Conservation (phyloP, 37 sponge, comb jelly and placozoan genomes). For the Mnemiopsis leidyi region DNA sequence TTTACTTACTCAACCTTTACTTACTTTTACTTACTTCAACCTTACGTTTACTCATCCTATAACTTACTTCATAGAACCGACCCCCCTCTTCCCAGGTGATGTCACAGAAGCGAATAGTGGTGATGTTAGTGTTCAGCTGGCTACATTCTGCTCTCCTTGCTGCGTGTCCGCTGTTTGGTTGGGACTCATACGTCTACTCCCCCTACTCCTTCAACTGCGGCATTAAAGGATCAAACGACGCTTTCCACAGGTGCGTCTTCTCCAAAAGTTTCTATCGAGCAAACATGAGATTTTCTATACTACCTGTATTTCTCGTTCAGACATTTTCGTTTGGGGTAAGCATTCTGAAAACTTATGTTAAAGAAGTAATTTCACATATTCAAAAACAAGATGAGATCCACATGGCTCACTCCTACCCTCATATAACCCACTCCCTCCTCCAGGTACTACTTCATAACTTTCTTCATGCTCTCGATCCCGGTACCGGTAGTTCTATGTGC, state of each 20-base stretch:
- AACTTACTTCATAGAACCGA: not conserved
- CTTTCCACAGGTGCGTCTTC: not conserved
- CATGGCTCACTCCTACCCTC: too few relatives aligned
- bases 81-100: slow-evolving; percentile 43
- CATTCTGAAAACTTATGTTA: too few relatives aligned
- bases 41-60: slow-evolving; percentile 45
- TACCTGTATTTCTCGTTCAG: too few relatives aligned
- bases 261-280: too few relatives aligned
- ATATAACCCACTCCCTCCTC: not conserved
- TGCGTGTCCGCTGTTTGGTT: slow-evolving; percentile 42
- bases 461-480: slow-evolving; percentile 53
- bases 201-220: slow-evolving; percentile 60
- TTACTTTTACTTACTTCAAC: too few relatives aligned
- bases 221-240: slow-evolving; percentile 18
- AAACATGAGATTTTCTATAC: too few relatives aligned
- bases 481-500: slow-evolving; percentile 43
- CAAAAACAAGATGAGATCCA: not conserved
- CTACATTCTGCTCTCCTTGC: slow-evolving; percentile 25
- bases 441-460: slow-evolving; percentile 62
- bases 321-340: too few relatives aligned
- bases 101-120: slow-evolving; percentile 40
- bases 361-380: too few relatives aligned
- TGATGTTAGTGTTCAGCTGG: slow-evolving; percentile 63
- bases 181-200: slow-evolving; percentile 47
- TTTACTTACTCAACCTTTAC: too few relatives aligned